phyloP scores from a whole-genome alignment of 2,888 invertebrate genomes.

The Lepidochitona cinerea region DNA sequence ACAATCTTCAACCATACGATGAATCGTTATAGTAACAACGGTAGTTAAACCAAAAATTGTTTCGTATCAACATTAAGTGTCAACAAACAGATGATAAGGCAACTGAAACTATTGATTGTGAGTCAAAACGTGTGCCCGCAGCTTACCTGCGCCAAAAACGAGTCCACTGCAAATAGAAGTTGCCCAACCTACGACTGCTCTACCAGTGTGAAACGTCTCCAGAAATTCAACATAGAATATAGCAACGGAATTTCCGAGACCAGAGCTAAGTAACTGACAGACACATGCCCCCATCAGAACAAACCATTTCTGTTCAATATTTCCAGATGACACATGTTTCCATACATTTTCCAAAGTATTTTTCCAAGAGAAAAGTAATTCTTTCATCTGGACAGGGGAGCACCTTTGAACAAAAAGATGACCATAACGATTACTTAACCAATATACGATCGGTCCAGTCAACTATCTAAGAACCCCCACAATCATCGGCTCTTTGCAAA shows the following conservation, averaged over 20 bases:
- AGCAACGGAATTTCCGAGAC: neutral
- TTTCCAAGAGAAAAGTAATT: neutral
- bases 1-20: too few species aligned
- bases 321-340: neutral
- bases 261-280: neutral
- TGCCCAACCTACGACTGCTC: neutral
- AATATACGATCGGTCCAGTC: too few species aligned
- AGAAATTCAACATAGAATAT: neutral
- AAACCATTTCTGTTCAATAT: neutral
- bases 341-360: neutral
- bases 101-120: neutral
- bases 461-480: too few species aligned
- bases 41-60: too few species aligned
- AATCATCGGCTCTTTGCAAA: too few species aligned
- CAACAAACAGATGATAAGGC: neutral
- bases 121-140: neutral
- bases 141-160: neutral
- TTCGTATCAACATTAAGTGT: too few species aligned
- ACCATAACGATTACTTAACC: too few species aligned
- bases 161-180: neutral
- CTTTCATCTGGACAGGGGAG: neutral
- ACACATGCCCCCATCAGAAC: neutral
- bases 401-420: neutral
- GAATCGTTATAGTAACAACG: too few species aligned
- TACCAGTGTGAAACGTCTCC: neutral